phyloP scores from a whole-genome alignment of 2,797 vertebrate genomes.

The Lophius americanus region DNA sequence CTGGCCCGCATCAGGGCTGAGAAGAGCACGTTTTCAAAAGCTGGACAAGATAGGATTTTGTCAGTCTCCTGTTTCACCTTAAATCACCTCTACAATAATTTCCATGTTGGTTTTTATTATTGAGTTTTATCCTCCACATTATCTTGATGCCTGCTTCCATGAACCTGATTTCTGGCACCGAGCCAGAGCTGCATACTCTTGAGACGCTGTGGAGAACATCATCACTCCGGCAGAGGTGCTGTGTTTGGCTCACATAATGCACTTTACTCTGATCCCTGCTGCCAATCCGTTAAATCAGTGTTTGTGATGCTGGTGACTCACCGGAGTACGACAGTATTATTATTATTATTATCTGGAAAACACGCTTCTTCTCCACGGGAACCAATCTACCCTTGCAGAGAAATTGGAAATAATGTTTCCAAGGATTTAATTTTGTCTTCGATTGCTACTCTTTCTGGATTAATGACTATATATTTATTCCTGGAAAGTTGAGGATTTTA shows the following conservation, averaged over 20 bases:
- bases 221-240: conserved; percentile 42
- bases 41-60: conserved; percentile 13
- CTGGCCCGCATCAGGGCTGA: conserved; percentile 52
- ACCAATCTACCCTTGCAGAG: too few species aligned
- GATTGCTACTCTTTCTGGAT: too few species aligned
- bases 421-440: too few species aligned
- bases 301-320: conserved; percentile 36
- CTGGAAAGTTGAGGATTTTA: too few species aligned
- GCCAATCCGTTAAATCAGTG: conserved; percentile 41
- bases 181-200: not conserved
- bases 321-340: not conserved
- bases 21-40: conserved; percentile 22
- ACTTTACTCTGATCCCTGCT: conserved; percentile 36
- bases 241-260: conserved; percentile 46
- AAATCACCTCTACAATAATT: conserved; percentile 32
- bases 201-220: conserved; percentile 28
- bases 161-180: conserved; percentile 43
- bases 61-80: conserved; percentile 32
- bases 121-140: conserved; percentile 39
- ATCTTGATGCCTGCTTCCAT: conserved; percentile 19
- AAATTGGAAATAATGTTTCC: too few species aligned
- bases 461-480: too few species aligned
- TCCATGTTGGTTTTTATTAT: conserved; percentile 39
- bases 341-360: not conserved
- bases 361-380: not conserved